A percentile compares a stretch with the other conserved stretches of the same genome.
These are phyloP conservation scores for Nemopilema nomurai DNA, from an alignment of 30 jellyfish, hydroid and myxozoan species.

Conservation along the genomic window DNA sequence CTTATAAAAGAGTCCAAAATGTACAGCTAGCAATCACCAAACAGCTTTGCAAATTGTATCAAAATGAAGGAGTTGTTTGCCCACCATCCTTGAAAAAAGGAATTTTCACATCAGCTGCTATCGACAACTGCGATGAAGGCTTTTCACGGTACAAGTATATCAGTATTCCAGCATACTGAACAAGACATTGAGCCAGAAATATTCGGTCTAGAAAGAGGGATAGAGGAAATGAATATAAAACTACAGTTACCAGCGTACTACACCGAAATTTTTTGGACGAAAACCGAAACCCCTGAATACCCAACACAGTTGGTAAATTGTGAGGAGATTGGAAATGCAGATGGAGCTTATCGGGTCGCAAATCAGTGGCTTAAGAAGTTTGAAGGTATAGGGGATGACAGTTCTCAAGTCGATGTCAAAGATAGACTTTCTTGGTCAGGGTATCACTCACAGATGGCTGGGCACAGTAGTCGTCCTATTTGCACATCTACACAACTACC, in stretches of 20 bases:
- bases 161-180: constrained; percentile 36
- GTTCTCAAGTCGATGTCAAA: not conserved
- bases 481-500: constrained; percentile 8
- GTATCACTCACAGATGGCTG: not conserved
- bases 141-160: constrained; percentile 52
- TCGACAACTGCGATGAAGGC: constrained; percentile 34
- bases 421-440: constrained; percentile 17
- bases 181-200: not conserved
- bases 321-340: not conserved
- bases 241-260: not conserved
- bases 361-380: not conserved
- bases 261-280: not conserved
- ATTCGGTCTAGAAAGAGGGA: not conserved
- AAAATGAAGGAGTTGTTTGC: constrained; percentile 43
- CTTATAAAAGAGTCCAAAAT: constrained; percentile 11
- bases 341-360: constrained; percentile 2
- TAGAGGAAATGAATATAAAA: constrained; percentile 1
- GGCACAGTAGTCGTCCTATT: not conserved
- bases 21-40: not conserved
- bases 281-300: not conserved
- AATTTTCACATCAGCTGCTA: constrained; percentile 59
- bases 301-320: not conserved
- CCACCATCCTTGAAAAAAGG: constrained; percentile 40
- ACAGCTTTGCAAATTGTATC: not conserved
- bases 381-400: not conserved